Base-by-base conservation (phyloP, 92 coral and sea anemone genomes). In the Pocillopora meandrina region DNA sequence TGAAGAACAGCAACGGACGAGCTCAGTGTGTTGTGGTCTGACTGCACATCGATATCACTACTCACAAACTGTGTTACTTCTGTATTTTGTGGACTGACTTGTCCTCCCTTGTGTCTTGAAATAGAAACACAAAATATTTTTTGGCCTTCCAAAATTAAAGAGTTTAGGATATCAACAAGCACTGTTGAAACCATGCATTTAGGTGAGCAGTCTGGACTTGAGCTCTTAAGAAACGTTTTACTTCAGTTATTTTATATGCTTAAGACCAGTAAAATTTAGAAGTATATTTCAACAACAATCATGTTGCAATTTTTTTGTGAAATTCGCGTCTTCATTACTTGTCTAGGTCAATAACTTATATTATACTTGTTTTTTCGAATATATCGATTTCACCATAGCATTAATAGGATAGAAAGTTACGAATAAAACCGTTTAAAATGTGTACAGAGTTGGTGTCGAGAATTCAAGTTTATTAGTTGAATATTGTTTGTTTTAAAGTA, bases 61-160 rank as follows among this genome's bases (percentile, higher is more conserved):
- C 85, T 82, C 33, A 82, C 90, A 52, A 93, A 79, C 61, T 90
- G 93, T 18, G 92, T 84, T 23, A 89, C 82, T 71, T 96, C 96
- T 47, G 94, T 88, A 19, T 77, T 94, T 21, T 96, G 98, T 35
- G 95, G 98, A 68, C 98, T 92, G 35, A 96, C 95, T 86, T 95
- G 98, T 17, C 96, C 90, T 74, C 90, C 88, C 84, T 96, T 96
- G 62, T 93, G 93, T 77, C 98, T 96, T 63, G 72, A 23, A 59
- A 81, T 10, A 55, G 26, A 77, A 61, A 23, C 2, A n/a, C 1
- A 1, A 55, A 47, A 12, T 26, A 52, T 26, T 14, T 65, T 23
- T 59, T 42, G 52, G 52, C 52, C 52, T 3, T 42, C 52, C 52
- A 42, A 42, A 42, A 42, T 7, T 3, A 42, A 7, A 42, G 52